Base-by-base conservation (phyloP, 2,113 vertebrate genomes). In the Andinoacara biseriatus region DNA sequence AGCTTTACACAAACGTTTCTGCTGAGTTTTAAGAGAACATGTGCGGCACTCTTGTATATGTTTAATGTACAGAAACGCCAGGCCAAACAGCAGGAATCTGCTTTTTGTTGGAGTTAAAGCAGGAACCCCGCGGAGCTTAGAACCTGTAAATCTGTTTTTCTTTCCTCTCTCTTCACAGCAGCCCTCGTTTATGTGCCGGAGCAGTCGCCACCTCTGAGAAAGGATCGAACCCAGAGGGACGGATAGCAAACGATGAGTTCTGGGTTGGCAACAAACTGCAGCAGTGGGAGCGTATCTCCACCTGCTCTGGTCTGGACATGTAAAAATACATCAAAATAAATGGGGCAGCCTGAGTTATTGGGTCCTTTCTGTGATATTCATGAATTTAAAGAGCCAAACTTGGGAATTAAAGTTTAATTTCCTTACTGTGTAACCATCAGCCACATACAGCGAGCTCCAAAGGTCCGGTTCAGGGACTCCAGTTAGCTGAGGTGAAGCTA, bases 71-170 rank as follows among this genome's bases (percentile, higher is more conserved):
- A 5, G 15, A 11, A 49, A n/a, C 9, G 15, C 58, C 29, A 46
- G 0, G 29, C 14, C 29, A 1, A 4, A 57, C 49, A 9, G 65
- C 10, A 18, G 40, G 43, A n/a, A 72, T 31, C 43, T 20, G 65
- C 65, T 52, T 1, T 26, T 5, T 43, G n/a, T 10, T 67, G 63
- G 63, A 2, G 14, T 57, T 43, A 0, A 29, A 77, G 38, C 29
- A 3, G 84, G 1, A 38, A 1, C 69, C 80, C 82, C 1, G 81
- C 13, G 0, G 60, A 1, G 78, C 63, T 43, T 2, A 0, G 1
- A 59, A 5, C 49, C 69, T n/a, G 13, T 56, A 72, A 78, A 82
- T 75, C 81, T 86, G 80, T 83, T 86, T 74, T 11, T 31, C 20
- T 22, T 52, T 13, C 17, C 14, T 22, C 7, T 26, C 43, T 58